phyloP scores from a whole-genome alignment of 2,797 vertebrate species.

The Nyctibius grandis region DNA sequence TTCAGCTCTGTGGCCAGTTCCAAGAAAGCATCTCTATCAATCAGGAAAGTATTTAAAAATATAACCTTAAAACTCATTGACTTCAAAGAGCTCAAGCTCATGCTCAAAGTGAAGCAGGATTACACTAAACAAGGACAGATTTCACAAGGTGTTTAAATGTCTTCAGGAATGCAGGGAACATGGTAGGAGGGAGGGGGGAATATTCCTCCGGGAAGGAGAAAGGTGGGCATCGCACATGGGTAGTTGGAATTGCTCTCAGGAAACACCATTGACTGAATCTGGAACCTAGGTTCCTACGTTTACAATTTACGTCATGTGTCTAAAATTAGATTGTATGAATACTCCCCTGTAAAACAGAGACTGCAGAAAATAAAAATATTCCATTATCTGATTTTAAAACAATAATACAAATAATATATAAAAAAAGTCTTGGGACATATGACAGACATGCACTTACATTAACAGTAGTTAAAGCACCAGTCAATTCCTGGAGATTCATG shows the following conservation, averaged over 20 bases:
- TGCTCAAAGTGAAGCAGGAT: not conserved
- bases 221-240: not conserved
- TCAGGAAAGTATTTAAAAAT: not conserved
- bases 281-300: not conserved
- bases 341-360: not conserved
- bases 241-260: not conserved
- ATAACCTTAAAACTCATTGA: not conserved
- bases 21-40: not conserved
- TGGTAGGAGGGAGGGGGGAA: not conserved
- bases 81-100: not conserved
- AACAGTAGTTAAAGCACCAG: not conserved
- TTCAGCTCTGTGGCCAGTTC: not conserved
- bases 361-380: not conserved
- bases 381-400: not conserved
- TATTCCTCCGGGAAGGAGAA: not conserved
- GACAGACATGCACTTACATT: not conserved
- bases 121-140: not conserved
- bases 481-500: not conserved
- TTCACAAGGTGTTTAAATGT: not conserved
- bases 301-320: not conserved
- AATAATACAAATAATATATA: not conserved
- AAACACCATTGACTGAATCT: not conserved
- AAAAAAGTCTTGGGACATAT: not conserved
- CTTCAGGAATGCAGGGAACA: not conserved
- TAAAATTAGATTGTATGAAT: not conserved